Base-by-base conservation (phyloP, 1,140 invertebrate genomes). In the Caerostris darwini region DNA sequence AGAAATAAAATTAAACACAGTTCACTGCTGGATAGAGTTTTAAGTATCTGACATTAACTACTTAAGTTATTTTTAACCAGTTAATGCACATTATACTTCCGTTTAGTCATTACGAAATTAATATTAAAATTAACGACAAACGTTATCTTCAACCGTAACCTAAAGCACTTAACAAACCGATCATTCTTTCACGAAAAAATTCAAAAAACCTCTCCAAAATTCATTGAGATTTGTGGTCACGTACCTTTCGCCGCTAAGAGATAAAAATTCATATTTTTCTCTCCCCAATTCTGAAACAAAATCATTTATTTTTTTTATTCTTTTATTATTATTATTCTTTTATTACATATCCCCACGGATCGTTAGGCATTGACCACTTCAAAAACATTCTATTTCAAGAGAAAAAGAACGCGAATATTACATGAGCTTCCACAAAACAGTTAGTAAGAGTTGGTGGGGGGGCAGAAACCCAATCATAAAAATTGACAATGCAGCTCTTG, bases 401-500 rank as follows among this genome's bases (percentile, higher is more conserved):
- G 34, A 34, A 77, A 50, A 77, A 77, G 17, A 8, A 19, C 69
- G 8, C 34, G 8, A 77, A 77, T 77, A 77, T 77, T 77, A 53
- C 69, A 77, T 10, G 34, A 77, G 34, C 50, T 34, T 4, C 69
- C 56, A n/a, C n/a, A 85, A 56, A 85, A 85, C 12, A 85, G 53
- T 58, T 7, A 53, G 34, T 64, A 64, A 64, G 61, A n/a, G 34
- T 34, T 34, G 34, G 34, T n/a, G n/a, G 34, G 2, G 34, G 34
- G 34, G 19, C 34, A 34, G 64, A 85, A 87, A 87, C 56, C 58
- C 82, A 57, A 34, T 85, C 53, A 57, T 56, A 58, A 58, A 83
- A 83, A 83, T 83, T 34, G 82, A 83, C 82, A 83, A 58, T 83
- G 7, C 5, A 58, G 82, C 56, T 56, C 82, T 56, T 57, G 53